Evolutionary conservation across 2,888 invertebrate species (phyloP).

Genomic region (Luperina testacea): DNA sequence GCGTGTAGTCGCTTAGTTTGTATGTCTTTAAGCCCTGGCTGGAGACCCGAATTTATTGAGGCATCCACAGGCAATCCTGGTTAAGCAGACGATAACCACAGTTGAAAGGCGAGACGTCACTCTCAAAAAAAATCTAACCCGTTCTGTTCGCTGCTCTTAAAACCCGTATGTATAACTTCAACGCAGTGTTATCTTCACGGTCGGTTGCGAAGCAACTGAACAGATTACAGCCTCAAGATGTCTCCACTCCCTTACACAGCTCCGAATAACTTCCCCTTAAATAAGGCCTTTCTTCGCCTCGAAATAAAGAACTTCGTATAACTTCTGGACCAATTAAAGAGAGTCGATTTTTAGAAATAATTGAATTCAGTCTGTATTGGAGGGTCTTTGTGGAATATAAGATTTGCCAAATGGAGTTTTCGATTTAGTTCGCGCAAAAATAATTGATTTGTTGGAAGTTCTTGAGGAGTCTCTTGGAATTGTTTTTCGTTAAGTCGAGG

Average conservation of each 20-base stretch:
- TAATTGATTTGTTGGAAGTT: slow-evolving; percentile 54
- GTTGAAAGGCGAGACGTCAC: too few species aligned
- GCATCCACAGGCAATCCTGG: too few species aligned
- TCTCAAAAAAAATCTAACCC: not conserved
- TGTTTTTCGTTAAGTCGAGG: slow-evolving; percentile 33
- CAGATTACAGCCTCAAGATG: slow-evolving; percentile 54
- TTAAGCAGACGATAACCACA: too few species aligned
- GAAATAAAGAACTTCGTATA: slow-evolving; percentile 36
- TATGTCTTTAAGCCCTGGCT: too few species aligned
- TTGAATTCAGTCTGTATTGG: slow-evolving; percentile 32
- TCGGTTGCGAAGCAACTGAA: slow-evolving; percentile 40
- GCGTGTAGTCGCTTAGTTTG: too few species aligned
- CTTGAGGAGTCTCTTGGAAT: slow-evolving; percentile 12
- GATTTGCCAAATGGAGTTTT: slow-evolving; percentile 38
- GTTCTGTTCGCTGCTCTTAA: not conserved
- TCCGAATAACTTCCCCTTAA: slow-evolving; percentile 18
- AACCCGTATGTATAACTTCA: slow-evolving; percentile 17
- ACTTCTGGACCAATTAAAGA: slow-evolving; percentile 49
- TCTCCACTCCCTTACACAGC: slow-evolving; percentile 33
- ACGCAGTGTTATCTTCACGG: slow-evolving; percentile 40
- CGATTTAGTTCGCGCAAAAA: slow-evolving; percentile 26
- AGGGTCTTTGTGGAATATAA: slow-evolving; percentile 31
- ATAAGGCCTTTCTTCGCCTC: not conserved
- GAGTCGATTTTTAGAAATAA: slow-evolving; percentile 52
- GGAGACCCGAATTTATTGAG: too few species aligned